Conservation (phyloP, 2,797 vertebrate genomes). For the Dendrocincla fuliginosa region DNA sequence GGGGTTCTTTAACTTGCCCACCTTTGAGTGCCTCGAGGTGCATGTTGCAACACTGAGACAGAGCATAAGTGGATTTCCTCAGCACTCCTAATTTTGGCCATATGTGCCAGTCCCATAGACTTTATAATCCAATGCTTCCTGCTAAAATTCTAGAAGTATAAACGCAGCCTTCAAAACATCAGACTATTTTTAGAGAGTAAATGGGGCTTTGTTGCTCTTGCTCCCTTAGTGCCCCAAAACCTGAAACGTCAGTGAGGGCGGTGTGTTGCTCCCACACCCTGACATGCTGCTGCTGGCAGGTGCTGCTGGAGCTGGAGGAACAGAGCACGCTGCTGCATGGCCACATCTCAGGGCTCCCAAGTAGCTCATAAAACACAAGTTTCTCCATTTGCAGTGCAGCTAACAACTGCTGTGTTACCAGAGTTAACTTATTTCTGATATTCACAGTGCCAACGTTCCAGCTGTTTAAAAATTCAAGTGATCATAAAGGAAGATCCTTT, state of each 20-base stretch:
- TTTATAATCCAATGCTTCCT: constrained; percentile 26
- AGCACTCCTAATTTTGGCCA: constrained; percentile 27
- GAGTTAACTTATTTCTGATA: constrained; percentile 31
- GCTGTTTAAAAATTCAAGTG: constrained; percentile 29
- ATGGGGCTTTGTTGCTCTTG: not conserved
- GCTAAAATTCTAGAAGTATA: not conserved
- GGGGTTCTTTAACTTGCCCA: not conserved
- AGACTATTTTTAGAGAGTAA: not conserved
- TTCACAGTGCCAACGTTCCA: not conserved
- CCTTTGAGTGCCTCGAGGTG: not conserved
- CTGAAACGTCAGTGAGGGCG: not conserved
- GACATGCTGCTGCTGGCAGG: constrained; percentile 22
- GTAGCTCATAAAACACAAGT: constrained; percentile 19
- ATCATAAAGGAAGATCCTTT: constrained; percentile 17
- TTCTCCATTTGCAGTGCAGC: constrained; percentile 9
- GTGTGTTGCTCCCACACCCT: accelerated
- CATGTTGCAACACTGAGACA: not conserved
- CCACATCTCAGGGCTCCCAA: not conserved
- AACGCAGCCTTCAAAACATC: not conserved
- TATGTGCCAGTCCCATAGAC: not conserved
- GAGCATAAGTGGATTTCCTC: constrained; percentile 9
- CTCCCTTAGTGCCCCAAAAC: not conserved
- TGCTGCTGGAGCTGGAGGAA: constrained; percentile 57
- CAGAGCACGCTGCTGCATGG: not conserved
- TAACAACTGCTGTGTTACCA: constrained; percentile 7